phyloP scores from a whole-genome alignment of 2,888 invertebrate genomes.

The Drosophila emarginata region DNA sequence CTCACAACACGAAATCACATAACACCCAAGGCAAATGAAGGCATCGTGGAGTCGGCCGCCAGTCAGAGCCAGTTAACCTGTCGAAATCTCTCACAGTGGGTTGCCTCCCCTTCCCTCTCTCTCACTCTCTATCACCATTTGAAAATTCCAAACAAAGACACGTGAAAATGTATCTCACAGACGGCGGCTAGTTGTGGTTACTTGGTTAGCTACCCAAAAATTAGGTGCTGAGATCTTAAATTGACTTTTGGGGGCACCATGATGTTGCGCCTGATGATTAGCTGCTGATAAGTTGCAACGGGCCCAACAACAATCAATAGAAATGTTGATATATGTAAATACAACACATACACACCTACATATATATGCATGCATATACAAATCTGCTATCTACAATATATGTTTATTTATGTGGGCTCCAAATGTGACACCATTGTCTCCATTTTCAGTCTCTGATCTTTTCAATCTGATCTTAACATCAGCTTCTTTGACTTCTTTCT shows the following conservation, averaged over 20 bases:
- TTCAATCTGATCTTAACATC: constrained; percentile 34
- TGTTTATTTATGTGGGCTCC: constrained; percentile 45
- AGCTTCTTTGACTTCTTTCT: constrained; percentile 20
- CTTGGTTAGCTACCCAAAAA: constrained; percentile 52
- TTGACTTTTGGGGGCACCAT: constrained; percentile 53
- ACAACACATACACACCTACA: not conserved
- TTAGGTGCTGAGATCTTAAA: constrained; percentile 73
- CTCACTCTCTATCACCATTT: not conserved
- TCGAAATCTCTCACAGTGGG: constrained; percentile 50
- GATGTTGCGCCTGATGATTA: constrained; percentile 64
- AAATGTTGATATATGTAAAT: constrained; percentile 61
- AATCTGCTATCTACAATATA: constrained; percentile 3
- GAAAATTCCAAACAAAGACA: constrained; percentile 48
- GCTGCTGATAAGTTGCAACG: constrained; percentile 71
- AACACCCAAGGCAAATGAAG: constrained; percentile 28
- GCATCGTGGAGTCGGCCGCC: constrained; percentile 16
- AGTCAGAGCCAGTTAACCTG: not conserved
- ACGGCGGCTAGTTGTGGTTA: constrained; percentile 23
- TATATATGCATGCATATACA: not conserved
- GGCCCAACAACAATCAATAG: constrained; percentile 52
- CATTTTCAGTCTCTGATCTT: constrained; percentile 7
- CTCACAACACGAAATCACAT: constrained; percentile 26
- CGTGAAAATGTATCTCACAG: constrained; percentile 52
- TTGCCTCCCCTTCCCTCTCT: constrained; percentile 22
- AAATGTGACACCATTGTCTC: constrained; percentile 65